Base-by-base conservation (phyloP, 1,140 invertebrate species). In the Drosophila arizonae region DNA sequence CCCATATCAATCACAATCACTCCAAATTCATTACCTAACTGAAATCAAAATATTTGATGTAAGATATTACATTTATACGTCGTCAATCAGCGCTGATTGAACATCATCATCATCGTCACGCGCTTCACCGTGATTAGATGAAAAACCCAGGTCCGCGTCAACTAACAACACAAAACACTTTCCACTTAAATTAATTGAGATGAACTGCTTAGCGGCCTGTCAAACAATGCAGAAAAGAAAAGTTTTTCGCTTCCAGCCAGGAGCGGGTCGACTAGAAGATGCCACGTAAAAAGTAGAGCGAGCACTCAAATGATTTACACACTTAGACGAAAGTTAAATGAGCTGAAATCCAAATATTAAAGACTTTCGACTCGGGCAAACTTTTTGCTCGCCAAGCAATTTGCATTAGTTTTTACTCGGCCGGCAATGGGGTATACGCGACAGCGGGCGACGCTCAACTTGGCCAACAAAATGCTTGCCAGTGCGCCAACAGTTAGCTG, bases 401-500 rank as follows among this genome's bases (percentile, higher is more conserved):
- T 60, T 68, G 52, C 56, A 72, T 72, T 61, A 54, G 70, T 61
- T 61, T 67, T 61, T 55, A 28, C 36, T 41, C 30, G 39, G 26
- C 57, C 33, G 36, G 36, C 36, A 39, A 28, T 30, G 15, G 24
- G 69, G 36, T 39, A 30, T 28, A n/a, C 43, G 39, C 24, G 39
- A 43, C 24, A 45, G 36, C 28, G 24, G 21, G 8, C 8, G 21
- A 4, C 8, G 26, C 41, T 28, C 6, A 85, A 81, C 77, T 86
- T 81, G 66, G 66, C 70, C 56, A 46, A 24, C 21, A 24, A 24
- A 24, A 24, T 24, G 21, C 21, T 24, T 24, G 21, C 21, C 21
- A 24, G 21, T 24, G 1, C 21, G 66, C 70, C 56, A 46, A 67
- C 54, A 60, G 80, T 86, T 86, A 77, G 63, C 62, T 71, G 62